Conservation (phyloP, 2,888 invertebrate genomes). For the Pandemis heparana region DNA sequence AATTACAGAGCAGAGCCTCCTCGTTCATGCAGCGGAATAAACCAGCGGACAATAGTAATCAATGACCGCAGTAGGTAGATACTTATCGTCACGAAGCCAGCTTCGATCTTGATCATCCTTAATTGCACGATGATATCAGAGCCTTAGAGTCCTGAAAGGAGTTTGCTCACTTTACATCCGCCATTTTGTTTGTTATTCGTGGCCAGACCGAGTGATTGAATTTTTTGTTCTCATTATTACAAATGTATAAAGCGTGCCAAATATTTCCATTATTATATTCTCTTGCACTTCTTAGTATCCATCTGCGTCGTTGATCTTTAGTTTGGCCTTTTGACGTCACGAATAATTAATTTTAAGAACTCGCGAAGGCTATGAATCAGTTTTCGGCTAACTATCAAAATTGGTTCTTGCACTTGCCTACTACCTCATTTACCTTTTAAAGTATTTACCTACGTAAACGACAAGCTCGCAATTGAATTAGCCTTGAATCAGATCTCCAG, state of each 20-base stretch:
- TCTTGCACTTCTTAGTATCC: conserved; percentile 24
- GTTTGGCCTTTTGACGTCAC: conserved; percentile 33
- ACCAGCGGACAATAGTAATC: conserved; percentile 60
- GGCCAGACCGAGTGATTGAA: neutral
- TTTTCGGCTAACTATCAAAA: conserved; percentile 19
- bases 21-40: conserved; percentile 56
- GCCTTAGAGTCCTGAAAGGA: conserved; percentile 31
- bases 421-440: neutral
- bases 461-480: conserved; percentile 15
- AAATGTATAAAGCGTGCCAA: conserved; percentile 3
- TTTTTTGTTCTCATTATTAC: neutral
- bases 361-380: conserved; percentile 31
- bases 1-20: conserved; percentile 55
- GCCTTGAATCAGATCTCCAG: conserved; percentile 16
- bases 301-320: conserved; percentile 18
- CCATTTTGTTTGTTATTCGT: conserved; percentile 16
- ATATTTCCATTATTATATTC: neutral
- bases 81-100: conserved; percentile 62
- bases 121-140: conserved; percentile 40
- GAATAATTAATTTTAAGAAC: conserved; percentile 31
- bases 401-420: neutral
- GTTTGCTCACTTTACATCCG: conserved; percentile 9
- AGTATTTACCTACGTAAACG: conserved; percentile 11
- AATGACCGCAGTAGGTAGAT: conserved; percentile 53
- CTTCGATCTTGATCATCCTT: conserved; percentile 37